A percentile compares a stretch with the other conserved stretches of the same genome.
Conservation (phyloP, 2,888 invertebrate genomes). For the Drosophila buzzatii region DNA sequence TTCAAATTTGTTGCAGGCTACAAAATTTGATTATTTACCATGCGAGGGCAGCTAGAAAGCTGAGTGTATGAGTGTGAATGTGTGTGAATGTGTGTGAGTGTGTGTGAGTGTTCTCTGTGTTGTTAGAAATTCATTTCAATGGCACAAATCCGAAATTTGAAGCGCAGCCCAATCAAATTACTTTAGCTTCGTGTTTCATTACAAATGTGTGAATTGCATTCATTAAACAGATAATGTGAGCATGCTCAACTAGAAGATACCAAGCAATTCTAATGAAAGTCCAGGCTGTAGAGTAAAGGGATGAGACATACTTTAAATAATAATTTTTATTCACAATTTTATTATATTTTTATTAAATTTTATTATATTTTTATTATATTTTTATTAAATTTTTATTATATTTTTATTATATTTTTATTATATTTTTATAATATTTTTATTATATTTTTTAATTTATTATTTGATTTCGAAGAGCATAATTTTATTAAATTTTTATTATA, state of each 20-base stretch:
- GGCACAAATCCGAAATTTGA: slow-evolving; percentile 1
- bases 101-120: neutral
- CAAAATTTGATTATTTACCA: slow-evolving; percentile 60
- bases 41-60: neutral
- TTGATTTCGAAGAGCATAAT: too few relatives aligned
- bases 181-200: neutral
- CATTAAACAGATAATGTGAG: neutral
- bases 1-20: slow-evolving; percentile 59
- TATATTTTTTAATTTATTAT: too few relatives aligned
- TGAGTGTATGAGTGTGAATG: neutral
- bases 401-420: too few relatives aligned
- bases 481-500: too few relatives aligned
- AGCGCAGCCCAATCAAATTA: slow-evolving; percentile 3
- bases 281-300: too few relatives aligned
- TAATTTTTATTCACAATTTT: too few relatives aligned
- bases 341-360: too few relatives aligned
- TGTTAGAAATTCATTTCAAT: slow-evolving; percentile 9
- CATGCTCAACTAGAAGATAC: neutral
- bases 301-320: too few relatives aligned
- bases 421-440: too few relatives aligned
- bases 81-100: neutral
- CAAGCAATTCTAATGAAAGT: too few relatives aligned
- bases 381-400: too few relatives aligned
- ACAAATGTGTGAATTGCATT: neutral
- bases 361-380: too few relatives aligned